phyloP scores from a whole-genome alignment of 2,797 vertebrate species.

The Pipistrellus kuhlii region DNA sequence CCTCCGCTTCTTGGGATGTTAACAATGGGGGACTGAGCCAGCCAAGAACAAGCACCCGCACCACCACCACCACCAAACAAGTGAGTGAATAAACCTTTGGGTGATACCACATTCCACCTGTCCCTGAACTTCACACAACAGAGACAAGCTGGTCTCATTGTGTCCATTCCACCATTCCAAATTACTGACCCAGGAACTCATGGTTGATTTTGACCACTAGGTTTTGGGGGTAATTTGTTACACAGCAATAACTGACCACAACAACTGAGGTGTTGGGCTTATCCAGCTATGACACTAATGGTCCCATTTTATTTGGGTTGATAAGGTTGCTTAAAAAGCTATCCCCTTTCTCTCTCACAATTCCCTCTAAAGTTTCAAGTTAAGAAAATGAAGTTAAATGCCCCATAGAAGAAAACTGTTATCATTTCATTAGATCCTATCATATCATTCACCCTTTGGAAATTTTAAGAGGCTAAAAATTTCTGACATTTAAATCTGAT shows the following conservation, averaged over 20 bases:
- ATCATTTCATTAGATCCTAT: neutral
- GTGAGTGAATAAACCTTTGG: neutral
- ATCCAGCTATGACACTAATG: neutral
- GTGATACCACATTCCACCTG: neutral
- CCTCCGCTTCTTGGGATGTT: neutral
- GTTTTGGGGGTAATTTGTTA: neutral
- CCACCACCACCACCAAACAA: neutral
- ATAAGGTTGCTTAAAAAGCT: neutral
- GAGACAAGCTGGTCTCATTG: neutral
- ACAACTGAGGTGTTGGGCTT: neutral
- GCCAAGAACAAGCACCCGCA: neutral
- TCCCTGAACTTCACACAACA: neutral
- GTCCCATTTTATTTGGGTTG: neutral
- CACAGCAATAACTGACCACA: neutral
- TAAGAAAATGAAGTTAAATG: constrained; percentile 21
- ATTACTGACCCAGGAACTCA: neutral
- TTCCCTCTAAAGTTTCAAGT: neutral
- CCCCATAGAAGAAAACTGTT: neutral
- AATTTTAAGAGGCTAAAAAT: neutral
- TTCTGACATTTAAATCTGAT: constrained; percentile 39
- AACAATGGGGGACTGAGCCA: neutral
- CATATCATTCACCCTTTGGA: neutral
- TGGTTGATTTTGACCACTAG: neutral
- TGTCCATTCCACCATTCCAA: neutral
- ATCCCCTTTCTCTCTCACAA: neutral